Base-by-base conservation (phyloP, 2,797 vertebrate species). In the Chaunax sp. region DNA sequence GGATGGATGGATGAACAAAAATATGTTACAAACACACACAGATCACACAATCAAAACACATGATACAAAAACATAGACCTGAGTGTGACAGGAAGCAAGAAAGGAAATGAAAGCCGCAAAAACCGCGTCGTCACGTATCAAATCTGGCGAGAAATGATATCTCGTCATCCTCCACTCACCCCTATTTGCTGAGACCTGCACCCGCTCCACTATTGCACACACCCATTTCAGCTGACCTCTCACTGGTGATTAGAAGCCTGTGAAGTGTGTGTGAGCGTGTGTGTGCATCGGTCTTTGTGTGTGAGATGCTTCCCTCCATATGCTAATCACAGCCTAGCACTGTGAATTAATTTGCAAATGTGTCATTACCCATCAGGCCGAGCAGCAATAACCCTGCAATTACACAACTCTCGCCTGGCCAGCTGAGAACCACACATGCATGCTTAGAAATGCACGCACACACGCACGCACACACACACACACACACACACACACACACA, bases 301-400 rank as follows among this genome's bases (percentile, higher is more conserved):
- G 83, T 88, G 92, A 93, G 90, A 90, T 92, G 92, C 91, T 94
- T 92, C 93, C 91, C 92, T 93, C 93, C 92, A 90, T 95, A 94
- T 94, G 94, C 90, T 96, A 95, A 96, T 94, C 94, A 95, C 93
- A 93, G 92, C 87, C 92, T 91, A 94, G 94, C 92, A 89, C 93
- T 93, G 95, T 96, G 95, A 97, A 98, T 98, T 97, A 96, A 98
- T 98, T 98, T 97, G 96, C 96, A 98, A 98, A 98, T 96, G 96
- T 97, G 96, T 96, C 96, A 97, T 98, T 98, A 97, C 94, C 95
- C 95, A 96, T 97, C 95, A 96, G 95, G 93, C 93, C 92, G 92
- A 93, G 95, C 94, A 93, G 94, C 95, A 96, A 96, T 96, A 97
- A 96, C 95, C 95, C 95, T 95, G 94, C 96, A 97, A 97, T 98